Evolutionary conservation across 1,140 invertebrate species (phyloP).

Genomic region (Meteorus sp.): DNA sequence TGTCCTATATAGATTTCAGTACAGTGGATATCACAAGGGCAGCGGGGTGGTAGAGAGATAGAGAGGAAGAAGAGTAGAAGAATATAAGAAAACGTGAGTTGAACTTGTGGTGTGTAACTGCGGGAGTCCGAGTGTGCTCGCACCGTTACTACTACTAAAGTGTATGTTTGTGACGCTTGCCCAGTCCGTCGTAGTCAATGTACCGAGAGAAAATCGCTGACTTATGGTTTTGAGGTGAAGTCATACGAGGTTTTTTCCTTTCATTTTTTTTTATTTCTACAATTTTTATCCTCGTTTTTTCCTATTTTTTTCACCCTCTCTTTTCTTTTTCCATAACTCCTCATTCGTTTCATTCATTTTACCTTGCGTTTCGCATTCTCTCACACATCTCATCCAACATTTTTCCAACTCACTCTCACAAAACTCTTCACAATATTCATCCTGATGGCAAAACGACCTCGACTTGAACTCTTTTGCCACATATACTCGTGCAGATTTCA

Average conservation of each 20-base stretch:
- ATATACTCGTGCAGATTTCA: conserved; percentile 58
- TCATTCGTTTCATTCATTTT: no score
- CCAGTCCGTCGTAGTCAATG: conserved; percentile 33
- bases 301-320: conserved; percentile 7
- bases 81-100: conserved; percentile 19
- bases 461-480: conserved; percentile 50
- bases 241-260: conserved; percentile 29
- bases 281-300: conserved; percentile 1
- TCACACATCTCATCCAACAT: conserved; percentile 4
- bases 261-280: background rate
- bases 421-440: no score
- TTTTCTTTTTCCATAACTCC: conserved; percentile 27
- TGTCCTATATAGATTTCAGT: conserved; percentile 2
- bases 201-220: conserved; percentile 36
- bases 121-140: conserved; percentile 15
- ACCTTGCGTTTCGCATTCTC: conserved; percentile 6
- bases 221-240: conserved; percentile 34
- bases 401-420: no score
- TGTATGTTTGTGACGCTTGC: conserved; percentile 9
- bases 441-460: background rate
- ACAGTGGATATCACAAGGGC: background rate
- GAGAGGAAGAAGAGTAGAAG: conserved; percentile 2
- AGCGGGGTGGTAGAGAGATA: background rate
- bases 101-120: conserved; percentile 13
- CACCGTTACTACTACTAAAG: background rate